Evolutionary conservation across 2,888 invertebrate species (phyloP).

Genomic region (Phyto melanocephala): DNA sequence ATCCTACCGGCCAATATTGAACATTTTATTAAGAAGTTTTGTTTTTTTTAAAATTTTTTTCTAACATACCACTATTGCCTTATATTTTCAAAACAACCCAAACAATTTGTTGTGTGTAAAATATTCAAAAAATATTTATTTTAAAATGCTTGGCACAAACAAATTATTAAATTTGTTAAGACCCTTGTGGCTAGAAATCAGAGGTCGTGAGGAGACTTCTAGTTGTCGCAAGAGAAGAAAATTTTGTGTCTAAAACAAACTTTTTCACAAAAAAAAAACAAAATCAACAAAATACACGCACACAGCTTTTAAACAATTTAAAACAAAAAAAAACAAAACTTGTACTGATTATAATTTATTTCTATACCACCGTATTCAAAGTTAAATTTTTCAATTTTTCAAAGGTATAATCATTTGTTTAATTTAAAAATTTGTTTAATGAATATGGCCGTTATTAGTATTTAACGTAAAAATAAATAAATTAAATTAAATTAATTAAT

Average conservation of each 20-base stretch:
- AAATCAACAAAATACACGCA: slow-evolving; percentile 38
- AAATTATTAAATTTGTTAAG: slow-evolving; percentile 35
- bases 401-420: too few relatives aligned
- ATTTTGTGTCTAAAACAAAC: slow-evolving; percentile 57
- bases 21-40: background rate
- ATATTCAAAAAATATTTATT: slow-evolving; percentile 43
- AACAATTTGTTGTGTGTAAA: slow-evolving; percentile 36
- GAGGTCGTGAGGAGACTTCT: slow-evolving; percentile 79
- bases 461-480: slow-evolving; percentile 42
- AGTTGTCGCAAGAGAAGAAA: slow-evolving; percentile 78
- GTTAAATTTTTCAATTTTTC: too few relatives aligned
- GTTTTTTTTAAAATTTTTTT: background rate
- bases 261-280: slow-evolving; percentile 16
- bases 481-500: too few relatives aligned
- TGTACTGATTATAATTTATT: slow-evolving; percentile 65
- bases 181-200: slow-evolving; percentile 75
- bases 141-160: slow-evolving; percentile 56
- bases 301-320: slow-evolving; percentile 30
- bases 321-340: slow-evolving; percentile 19
- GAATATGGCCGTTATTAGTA: too few relatives aligned
- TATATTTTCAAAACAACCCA: slow-evolving; percentile 57
- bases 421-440: too few relatives aligned
- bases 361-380: too few relatives aligned
- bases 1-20: slow-evolving; percentile 78
- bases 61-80: slow-evolving; percentile 70